phyloP scores from a whole-genome alignment of 2,113 vertebrate genomes.

The Leuciscus idus region DNA sequence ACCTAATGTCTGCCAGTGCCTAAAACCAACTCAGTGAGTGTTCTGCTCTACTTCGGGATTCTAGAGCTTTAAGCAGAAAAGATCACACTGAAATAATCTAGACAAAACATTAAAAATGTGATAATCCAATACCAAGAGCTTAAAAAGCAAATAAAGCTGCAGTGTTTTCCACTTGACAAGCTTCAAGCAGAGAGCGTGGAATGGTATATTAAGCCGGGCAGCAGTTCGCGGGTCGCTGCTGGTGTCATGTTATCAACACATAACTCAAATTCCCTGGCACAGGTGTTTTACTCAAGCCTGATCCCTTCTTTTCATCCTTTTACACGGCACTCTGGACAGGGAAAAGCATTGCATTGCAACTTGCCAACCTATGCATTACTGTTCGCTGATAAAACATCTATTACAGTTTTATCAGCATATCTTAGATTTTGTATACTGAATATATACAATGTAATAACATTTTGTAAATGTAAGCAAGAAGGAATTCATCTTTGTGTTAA shows the following conservation, averaged over 20 bases:
- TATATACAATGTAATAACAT: neutral
- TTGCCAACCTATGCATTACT: conserved; percentile 28
- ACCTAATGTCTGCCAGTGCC: neutral
- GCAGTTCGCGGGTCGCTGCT: conserved; percentile 2
- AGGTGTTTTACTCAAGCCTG: conserved; percentile 1
- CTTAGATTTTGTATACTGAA: conserved; percentile 6
- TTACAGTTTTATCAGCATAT: neutral
- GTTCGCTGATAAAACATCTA: neutral
- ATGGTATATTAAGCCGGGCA: conserved; percentile 31
- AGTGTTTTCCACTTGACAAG: conserved; percentile 31
- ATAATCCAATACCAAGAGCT: conserved; percentile 18
- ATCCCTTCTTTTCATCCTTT: conserved; percentile 39
- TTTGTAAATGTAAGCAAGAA: neutral
- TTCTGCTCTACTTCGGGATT: neutral
- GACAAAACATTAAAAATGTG: conserved; percentile 1
- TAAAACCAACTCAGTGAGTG: conserved; percentile 1
- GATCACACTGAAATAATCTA: neutral
- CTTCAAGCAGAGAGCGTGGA: conserved; percentile 21
- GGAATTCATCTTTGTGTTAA: neutral
- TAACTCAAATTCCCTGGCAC: conserved; percentile 61
- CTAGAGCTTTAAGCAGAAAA: neutral
- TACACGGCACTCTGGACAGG: neutral
- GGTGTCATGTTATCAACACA: conserved; percentile 55
- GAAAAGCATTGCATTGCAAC: neutral
- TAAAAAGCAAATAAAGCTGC: neutral